Conservation (phyloP, 2,797 vertebrate species). For the Sylvia borin region DNA sequence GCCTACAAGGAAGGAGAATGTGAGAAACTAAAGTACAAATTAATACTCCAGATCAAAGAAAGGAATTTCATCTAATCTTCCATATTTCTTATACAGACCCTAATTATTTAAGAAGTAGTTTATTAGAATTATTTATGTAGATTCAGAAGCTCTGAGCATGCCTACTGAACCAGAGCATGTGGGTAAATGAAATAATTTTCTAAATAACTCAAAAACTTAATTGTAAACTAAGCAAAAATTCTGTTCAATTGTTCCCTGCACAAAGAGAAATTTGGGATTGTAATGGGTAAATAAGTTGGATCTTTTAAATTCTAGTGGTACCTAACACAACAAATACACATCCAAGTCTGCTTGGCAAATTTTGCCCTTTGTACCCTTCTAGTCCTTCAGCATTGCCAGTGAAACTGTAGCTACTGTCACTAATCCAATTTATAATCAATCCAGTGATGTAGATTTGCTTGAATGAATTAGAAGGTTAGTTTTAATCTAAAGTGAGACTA, state of each 20-base stretch:
- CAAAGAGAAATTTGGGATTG: background rate
- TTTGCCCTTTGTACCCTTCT: background rate
- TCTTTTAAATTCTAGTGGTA: background rate
- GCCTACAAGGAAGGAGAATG: background rate
- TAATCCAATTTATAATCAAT: conserved; percentile 34
- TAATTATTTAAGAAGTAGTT: background rate
- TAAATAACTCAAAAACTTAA: background rate
- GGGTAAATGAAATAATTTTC: background rate
- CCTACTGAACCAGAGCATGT: background rate
- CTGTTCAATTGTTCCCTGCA: background rate
- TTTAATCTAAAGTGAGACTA: conserved; percentile 43
- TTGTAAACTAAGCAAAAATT: background rate
- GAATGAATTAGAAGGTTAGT: conserved; percentile 1
- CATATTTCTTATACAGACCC: background rate
- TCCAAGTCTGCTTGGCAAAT: background rate
- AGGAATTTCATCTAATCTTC: background rate
- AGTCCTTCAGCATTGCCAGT: background rate
- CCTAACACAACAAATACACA: background rate
- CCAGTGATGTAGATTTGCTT: background rate
- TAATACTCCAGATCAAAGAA: background rate
- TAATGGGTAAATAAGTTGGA: background rate
- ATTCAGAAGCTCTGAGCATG: background rate
- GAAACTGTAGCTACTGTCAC: background rate
- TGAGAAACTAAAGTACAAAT: background rate
- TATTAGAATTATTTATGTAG: background rate